Base-by-base conservation (phyloP, 2,113 vertebrate genomes). In the Piliocolobus tephrosceles region DNA sequence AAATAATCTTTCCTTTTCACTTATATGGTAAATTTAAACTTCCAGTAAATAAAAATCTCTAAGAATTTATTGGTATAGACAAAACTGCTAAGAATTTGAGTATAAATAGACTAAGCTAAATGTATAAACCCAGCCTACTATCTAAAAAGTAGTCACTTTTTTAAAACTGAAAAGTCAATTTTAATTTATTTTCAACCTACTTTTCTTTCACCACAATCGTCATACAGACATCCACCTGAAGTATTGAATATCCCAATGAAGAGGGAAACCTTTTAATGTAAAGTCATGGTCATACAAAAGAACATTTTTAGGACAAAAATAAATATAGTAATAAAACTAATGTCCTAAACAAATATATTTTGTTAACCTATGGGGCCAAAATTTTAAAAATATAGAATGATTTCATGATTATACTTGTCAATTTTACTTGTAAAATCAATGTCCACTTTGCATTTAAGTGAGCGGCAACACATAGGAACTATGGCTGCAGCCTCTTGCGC, bases 121-220 rank as follows among this genome's bases (percentile, higher is more conserved):
- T 86, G 88, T 55, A 86, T n/a, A 90, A 86, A 92, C 64, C 32
- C 12, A 91, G 78, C 12, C 66, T 85, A 73, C 30, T 58, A 7
- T 25, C 88, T 57, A 61, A 85, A 92, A 75, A 70, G 32, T 18
- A 76, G 25, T 70, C 66, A 78, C 52, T 64, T 76, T 43, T 78
- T 78, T 95, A 50, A 40, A 58, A 93, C 25, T 95, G 30, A 86
- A 92, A 95, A 47, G 45, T 66, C 6, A 38, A 79, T 47, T 97
- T 79, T 70, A 88, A 92, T 89, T 95, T 79, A 84, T 68, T 95
- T 91, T 95, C 40, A 64, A 76, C 30, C 45, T 82, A 81, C 13
- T 8, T 95, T 83, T 55, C 72, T n/a, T 76, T 93, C 64, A 83
- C 35, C 23, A 94, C 16, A 92, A 89, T 94, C n/a, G n/a, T 61